A percentile compares a stretch with the other conserved stretches of the same genome.
phyloP scores from a whole-genome alignment of 2,888 invertebrate species.

The Acleris emargana region DNA sequence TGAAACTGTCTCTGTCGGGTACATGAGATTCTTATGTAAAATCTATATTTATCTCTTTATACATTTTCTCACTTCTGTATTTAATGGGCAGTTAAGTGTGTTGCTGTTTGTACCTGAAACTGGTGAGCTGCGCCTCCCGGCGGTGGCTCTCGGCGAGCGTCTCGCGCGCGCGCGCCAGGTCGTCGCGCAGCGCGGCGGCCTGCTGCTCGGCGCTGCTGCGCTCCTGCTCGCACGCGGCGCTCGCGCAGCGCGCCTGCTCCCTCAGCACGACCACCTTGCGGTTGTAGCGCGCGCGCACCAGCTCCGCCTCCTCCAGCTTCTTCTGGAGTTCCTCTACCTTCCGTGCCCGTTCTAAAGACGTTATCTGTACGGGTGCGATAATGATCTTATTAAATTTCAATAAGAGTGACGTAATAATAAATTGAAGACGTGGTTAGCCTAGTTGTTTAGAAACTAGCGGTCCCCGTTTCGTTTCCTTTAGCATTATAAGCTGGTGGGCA shows the following conservation, averaged over 20 bases:
- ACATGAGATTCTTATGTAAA: no score
- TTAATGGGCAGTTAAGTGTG: no score
- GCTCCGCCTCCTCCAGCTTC: slow-evolving; percentile 91
- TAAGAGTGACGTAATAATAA: no score
- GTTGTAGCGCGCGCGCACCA: slow-evolving; percentile 89
- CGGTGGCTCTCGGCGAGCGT: slow-evolving; percentile 89
- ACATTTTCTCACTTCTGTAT: no score
- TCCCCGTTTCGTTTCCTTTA: no score
- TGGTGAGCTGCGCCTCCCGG: slow-evolving; percentile 90
- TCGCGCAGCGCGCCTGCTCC: slow-evolving; percentile 87
- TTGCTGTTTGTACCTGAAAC: no score
- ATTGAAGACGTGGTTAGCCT: no score
- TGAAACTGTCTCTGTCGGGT: no score
- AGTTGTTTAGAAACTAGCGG: no score
- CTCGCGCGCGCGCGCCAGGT: slow-evolving; percentile 89
- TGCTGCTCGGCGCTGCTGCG: slow-evolving; percentile 88
- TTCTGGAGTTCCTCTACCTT: slow-evolving; percentile 93
- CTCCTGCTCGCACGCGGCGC: slow-evolving; percentile 88
- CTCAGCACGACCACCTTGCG: slow-evolving; percentile 88
- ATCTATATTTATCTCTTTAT: no score
- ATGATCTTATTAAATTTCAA: no score
- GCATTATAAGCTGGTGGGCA: no score
- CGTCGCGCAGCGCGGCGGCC: slow-evolving; percentile 88
- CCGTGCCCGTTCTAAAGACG: slow-evolving; percentile 91
- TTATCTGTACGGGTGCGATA: slow-evolving; percentile 83